Conservation (phyloP, 2,113 vertebrate genomes). For the Polypterus bichir region DNA sequence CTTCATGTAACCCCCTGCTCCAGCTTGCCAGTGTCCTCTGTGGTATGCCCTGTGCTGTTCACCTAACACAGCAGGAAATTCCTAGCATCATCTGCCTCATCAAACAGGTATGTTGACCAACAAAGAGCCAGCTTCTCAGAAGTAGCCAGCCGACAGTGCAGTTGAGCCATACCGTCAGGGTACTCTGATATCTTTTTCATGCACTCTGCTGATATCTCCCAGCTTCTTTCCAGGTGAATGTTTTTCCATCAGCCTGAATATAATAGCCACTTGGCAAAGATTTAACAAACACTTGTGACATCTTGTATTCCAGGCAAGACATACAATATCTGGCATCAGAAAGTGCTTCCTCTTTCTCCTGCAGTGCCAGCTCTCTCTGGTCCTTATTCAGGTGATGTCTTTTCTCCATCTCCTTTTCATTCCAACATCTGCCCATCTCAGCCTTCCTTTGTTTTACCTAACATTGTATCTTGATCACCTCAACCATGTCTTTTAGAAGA, state of each 20-base stretch:
- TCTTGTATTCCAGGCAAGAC: conserved; percentile 3
- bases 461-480: no score
- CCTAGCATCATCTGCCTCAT: conserved; percentile 20
- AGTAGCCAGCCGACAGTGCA: no score
- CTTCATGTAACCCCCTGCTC: background rate
- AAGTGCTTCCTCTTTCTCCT: conserved; percentile 19
- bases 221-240: no score
- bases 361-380: conserved; percentile 23
- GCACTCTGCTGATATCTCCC: background rate
- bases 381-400: conserved; percentile 18
- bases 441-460: no score
- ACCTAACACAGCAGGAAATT: conserved; percentile 15
- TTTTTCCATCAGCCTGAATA: no score
- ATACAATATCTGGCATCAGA: conserved; percentile 12
- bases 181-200: background rate
- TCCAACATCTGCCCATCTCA: no score
- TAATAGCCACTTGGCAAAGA: no score
- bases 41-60: conserved; percentile 20
- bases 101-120: conserved; percentile 13
- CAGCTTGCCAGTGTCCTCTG: conserved; percentile 23
- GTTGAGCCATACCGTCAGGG: no score
- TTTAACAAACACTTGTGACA: background rate
- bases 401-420: no score
- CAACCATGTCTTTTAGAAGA: no score
- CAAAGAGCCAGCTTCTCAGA: no score